Evolutionary conservation across 2,113 vertebrate species (phyloP).

Genomic region (Ramphastos sulfuratus): DNA sequence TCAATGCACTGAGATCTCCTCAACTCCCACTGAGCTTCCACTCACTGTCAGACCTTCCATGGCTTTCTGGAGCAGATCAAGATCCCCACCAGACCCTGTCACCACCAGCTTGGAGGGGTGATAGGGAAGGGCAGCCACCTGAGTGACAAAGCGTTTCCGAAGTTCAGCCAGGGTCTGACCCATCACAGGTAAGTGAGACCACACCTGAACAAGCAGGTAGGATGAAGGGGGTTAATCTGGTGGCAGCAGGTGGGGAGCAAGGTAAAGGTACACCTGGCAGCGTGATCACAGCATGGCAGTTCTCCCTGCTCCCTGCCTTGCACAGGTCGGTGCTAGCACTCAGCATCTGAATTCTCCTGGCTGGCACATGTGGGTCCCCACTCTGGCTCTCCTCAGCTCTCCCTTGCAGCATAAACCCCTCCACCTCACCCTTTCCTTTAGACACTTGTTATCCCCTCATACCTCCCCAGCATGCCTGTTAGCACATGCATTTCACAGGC

Average conservation of each 20-base stretch:
- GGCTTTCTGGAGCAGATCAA: neutral
- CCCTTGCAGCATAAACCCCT: neutral
- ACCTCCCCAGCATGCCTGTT: neutral
- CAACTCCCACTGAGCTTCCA: rapidly evolving
- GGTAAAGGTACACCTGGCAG: neutral
- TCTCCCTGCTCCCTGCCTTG: neutral
- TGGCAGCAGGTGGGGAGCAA: neutral
- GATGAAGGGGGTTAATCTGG: neutral
- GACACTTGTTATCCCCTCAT: neutral
- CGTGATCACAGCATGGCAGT: slow-evolving; percentile 21
- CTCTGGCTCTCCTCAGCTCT: neutral
- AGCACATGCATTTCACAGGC: neutral
- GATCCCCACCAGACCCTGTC: neutral
- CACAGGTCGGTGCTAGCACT: neutral
- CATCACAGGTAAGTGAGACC: rapidly evolving
- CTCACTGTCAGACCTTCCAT: rapidly evolving
- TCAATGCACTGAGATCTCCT: rapidly evolving
- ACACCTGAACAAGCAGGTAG: neutral
- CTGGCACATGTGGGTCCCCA: neutral
- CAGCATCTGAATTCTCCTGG: neutral
- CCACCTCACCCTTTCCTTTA: neutral
- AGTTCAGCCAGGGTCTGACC: neutral
- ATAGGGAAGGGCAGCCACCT: neutral
- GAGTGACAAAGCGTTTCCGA: neutral
- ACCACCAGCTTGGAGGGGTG: rapidly evolving